Evolutionary conservation across 2,888 invertebrate genomes (phyloP), one percentile per base, ranked within the genome.

Genomic region (Neoitamus cyanurus): DNA sequence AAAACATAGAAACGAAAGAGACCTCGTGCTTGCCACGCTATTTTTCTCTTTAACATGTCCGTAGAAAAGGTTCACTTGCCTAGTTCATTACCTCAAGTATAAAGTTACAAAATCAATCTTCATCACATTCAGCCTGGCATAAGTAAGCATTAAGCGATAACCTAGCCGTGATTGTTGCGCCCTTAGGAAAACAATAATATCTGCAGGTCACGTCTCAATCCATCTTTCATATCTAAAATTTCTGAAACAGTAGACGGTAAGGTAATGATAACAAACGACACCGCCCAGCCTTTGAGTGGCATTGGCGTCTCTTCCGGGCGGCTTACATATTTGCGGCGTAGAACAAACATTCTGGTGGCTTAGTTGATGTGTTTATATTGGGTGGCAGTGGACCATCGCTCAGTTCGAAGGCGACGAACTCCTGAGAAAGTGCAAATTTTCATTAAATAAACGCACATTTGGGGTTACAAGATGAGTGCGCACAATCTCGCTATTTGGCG

Each of bases 341-440:
- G 25, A 25, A n/a, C 42, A 75, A 75, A 75, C 75, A 75, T 20
- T 11, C 25, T 37, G 75, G 42, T 20, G 25, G 11, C 28, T 42
- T 42, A 42, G 42, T 25, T 75, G 42, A 75, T 42, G 37, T 75
- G 75, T 75, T 75, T 75, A 75, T 46, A 37, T 28, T 42, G 9
- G 75, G 20, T 9, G 75, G 25, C 42, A 34, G 37, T 31, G 20
- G 20, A 75, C 28, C 75, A 75, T 28, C 3, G 25, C 13, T 28
- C 42, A 42, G 11, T 20, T 42, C 5, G 28, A 25, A 7, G 36
- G 28, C 25, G 75, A 25, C 15, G 7, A 58, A 15, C 20, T 9
- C 7, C 7, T 25, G 25, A 58, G 9, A 58, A 58, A 58, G 58
- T 58, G 58, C 58, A 58, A 58, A 58, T 9, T 58, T 58, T 20